Conservation (phyloP, 2,888 invertebrate genomes). For the Caenorhabditis sp. region DNA sequence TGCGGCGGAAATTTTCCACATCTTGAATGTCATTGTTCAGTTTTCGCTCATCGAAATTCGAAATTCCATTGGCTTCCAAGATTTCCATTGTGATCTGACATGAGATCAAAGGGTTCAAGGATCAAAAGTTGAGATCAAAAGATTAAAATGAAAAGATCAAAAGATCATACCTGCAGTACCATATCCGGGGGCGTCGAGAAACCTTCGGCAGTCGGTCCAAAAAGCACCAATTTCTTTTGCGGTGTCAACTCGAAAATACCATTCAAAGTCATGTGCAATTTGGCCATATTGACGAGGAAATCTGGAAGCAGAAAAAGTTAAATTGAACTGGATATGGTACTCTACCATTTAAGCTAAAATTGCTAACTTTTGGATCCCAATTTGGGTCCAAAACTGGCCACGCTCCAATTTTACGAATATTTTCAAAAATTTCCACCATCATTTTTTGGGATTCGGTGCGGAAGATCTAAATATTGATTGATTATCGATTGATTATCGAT, state of each 20-base stretch:
- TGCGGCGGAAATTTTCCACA: neutral
- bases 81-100: too few relatives aligned
- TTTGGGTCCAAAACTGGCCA: constrained; percentile 16
- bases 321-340: neutral
- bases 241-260: neutral
- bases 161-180: too few relatives aligned
- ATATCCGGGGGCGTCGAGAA: neutral
- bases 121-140: too few relatives aligned
- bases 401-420: constrained; percentile 3
- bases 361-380: neutral
- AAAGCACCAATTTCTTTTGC: neutral
- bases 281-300: neutral
- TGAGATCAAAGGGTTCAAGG: too few relatives aligned
- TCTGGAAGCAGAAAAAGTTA: neutral
- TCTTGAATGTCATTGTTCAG: too few relatives aligned
- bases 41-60: too few relatives aligned
- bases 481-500: too few relatives aligned
- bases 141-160: too few relatives aligned
- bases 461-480: neutral
- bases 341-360: too few relatives aligned
- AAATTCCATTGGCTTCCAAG: too few relatives aligned
- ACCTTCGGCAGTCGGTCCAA: neutral
- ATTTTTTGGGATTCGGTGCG: neutral
- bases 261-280: neutral
- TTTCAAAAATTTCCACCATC: neutral